These are phyloP conservation scores for Poecilus cupreus DNA, from an alignment of 2,888 invertebrate species.

Conservation along the genomic window DNA sequence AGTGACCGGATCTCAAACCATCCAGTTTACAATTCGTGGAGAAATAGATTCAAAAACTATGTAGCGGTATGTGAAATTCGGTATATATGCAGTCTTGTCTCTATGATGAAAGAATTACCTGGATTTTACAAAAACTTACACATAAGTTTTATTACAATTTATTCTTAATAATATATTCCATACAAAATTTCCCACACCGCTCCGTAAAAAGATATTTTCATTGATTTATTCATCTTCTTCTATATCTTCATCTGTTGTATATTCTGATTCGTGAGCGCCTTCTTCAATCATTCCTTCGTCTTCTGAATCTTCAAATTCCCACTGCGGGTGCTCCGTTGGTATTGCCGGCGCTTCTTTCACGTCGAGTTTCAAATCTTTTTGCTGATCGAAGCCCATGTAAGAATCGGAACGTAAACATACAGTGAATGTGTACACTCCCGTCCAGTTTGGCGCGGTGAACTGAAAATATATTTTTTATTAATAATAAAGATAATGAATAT, in stretches of 20 bases:
- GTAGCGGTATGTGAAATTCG: slow-evolving; percentile 55
- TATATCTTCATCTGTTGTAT: slow-evolving; percentile 81
- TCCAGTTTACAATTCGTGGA: slow-evolving; percentile 9
- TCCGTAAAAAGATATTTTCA: slow-evolving; percentile 29
- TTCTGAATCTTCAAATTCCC: slow-evolving; percentile 97
- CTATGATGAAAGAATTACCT: slow-evolving; percentile 43
- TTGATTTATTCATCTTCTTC: slow-evolving; percentile 73
- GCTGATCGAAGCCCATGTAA: slow-evolving; percentile 97
- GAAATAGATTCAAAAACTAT: slow-evolving; percentile 36
- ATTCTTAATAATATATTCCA: slow-evolving; percentile 30
- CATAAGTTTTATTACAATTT: slow-evolving; percentile 45
- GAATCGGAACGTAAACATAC: slow-evolving; percentile 97
- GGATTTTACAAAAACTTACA: slow-evolving; percentile 51
- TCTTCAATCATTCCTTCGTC: slow-evolving; percentile 78
- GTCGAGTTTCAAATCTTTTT: slow-evolving; percentile 96
- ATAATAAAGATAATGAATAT: not conserved
- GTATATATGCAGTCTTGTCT: slow-evolving; percentile 55
- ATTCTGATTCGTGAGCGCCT: slow-evolving; percentile 80
- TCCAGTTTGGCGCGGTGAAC: slow-evolving; percentile 97
- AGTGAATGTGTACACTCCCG: slow-evolving; percentile 93
- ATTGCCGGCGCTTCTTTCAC: slow-evolving; percentile 96
- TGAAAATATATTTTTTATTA: slow-evolving; percentile 64
- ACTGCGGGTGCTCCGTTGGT: slow-evolving; percentile 96
- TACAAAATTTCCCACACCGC: slow-evolving; percentile 58
- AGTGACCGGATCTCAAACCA: slow-evolving; percentile 48